These are phyloP conservation scores for Drosophila hydei DNA, from an alignment of 1,140 invertebrate species.

Conservation along the genomic window DNA sequence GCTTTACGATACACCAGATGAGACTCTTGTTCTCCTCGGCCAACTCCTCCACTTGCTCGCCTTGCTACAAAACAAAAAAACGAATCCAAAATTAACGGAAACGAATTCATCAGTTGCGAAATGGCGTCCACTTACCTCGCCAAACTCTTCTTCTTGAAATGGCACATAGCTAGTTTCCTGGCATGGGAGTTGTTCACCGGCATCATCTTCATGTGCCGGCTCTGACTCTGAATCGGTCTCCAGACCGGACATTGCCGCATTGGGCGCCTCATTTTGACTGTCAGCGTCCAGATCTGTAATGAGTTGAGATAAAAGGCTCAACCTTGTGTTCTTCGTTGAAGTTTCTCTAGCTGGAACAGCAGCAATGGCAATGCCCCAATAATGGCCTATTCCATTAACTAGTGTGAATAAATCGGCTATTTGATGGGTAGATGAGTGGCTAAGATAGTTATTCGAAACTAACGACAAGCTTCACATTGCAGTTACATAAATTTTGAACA, in stretches of 20 bases:
- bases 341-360: conserved; percentile 3
- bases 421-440: neutral
- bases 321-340: neutral
- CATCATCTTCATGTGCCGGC: conserved; percentile 42
- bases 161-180: conserved; percentile 87
- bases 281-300: conserved; percentile 80
- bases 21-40: conserved; percentile 97
- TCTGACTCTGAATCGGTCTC: conserved; percentile 80
- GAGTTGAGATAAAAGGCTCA: conserved; percentile 1
- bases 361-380: neutral
- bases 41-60: conserved; percentile 95
- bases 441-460: conserved; percentile 6
- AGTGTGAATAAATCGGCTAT: neutral
- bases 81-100: neutral
- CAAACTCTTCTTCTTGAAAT: conserved; percentile 88
- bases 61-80: conserved; percentile 85
- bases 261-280: conserved; percentile 79
- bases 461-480: conserved; percentile 19
- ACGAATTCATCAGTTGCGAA: neutral
- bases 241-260: conserved; percentile 69
- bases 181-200: conserved; percentile 74
- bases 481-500: conserved; percentile 58
- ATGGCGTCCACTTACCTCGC: conserved; percentile 85
- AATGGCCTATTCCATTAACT: conserved; percentile 5
- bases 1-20: conserved; percentile 96